Percentiles rank a stretch among this genome's conserved stretches.
phyloP scores from a whole-genome alignment of 1,140 invertebrate species.

The Rhopalosiphum maidis region DNA sequence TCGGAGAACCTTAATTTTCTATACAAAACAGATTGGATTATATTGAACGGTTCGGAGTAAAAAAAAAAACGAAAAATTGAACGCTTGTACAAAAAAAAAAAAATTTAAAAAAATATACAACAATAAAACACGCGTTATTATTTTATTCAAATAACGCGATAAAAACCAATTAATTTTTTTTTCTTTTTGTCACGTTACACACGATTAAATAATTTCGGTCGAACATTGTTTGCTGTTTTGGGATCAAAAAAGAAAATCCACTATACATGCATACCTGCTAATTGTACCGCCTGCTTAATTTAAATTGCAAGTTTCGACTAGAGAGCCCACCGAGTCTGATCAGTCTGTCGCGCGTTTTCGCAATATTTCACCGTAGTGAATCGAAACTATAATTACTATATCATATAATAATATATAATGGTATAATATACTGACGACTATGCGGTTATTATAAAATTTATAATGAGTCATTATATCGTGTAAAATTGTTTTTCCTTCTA shows the following conservation, averaged over 20 bases:
- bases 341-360: neutral
- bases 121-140: neutral
- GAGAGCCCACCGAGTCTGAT: neutral
- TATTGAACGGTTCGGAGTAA: neutral
- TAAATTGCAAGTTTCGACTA: neutral
- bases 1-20: neutral
- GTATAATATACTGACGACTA: neutral
- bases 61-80: neutral
- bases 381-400: neutral
- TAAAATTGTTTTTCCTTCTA: neutral
- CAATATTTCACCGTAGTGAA: neutral
- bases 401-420: neutral
- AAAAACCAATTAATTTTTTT: neutral
- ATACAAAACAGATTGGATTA: neutral
- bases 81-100: neutral
- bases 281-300: neutral
- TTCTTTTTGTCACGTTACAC: neutral
- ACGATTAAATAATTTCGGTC: neutral
- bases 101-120: neutral
- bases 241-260: neutral
- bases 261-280: neutral
- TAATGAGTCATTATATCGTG: neutral
- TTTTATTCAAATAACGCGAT: neutral
- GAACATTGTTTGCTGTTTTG: neutral
- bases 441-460: neutral